Evolutionary conservation across 2,797 vertebrate genomes (phyloP), one percentile per base, ranked within the genome.

Genomic region (Craterocephalus amniculus): DNA sequence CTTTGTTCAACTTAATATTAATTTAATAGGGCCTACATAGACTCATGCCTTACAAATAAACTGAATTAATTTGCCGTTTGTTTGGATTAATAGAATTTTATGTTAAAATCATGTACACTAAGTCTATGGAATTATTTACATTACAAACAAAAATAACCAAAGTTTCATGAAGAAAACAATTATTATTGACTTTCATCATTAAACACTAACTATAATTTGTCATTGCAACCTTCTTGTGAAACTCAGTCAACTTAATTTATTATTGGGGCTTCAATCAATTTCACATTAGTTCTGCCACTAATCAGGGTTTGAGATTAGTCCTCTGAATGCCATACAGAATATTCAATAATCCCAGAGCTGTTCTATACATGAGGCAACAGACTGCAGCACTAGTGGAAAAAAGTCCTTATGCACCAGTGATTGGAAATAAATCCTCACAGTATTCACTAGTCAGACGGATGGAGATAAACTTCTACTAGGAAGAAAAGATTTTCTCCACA

Each of bases 1-100:
- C 3, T 58, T 35, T 58, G 56, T 34, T 34, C n/a, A n/a, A 58
- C 31, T 55, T n/a, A n/a, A n/a, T n/a, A n/a, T n/a, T n/a, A n/a
- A n/a, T n/a, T n/a, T n/a, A n/a, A n/a, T n/a, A n/a, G n/a, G n/a
- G n/a, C n/a, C n/a, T n/a, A n/a, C n/a, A n/a, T 22, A 48, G 45
- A 22, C 45, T 22, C 45, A 2, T 8, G n/a, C 22, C 8, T 48
- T 8, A 9, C 8, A 48, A 18, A 43, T 18, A 43, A 43, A 43
- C 14, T 18, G 38, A 43, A 43, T 43, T 43, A 43, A 16, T 14
- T 43, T 12, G 38, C 16, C 6, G 7, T 43, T 43, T 6, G 16
- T 43, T 43, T 43, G 5, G 16, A 13, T 43, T 16, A 16, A 20
- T 43, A 43, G 18, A 13, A 18, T 43, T 43, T 48, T 22, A 10